Percentiles rank a stretch among this genome's conserved stretches.
phyloP scores from a whole-genome alignment of 1,140 invertebrate species.

The Eumeta japonica region DNA sequence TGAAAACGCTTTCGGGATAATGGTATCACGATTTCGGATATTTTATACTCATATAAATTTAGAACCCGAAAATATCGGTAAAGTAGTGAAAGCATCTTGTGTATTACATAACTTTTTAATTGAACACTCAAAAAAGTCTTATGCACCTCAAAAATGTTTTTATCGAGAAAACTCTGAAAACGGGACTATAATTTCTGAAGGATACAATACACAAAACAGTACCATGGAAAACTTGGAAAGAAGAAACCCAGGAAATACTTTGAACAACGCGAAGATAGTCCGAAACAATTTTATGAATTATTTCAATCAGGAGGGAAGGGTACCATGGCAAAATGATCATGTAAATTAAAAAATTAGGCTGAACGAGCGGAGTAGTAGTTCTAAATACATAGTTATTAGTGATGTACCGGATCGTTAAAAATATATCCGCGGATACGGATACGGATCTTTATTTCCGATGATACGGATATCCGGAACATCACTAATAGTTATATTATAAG shows the following conservation, averaged over 20 bases:
- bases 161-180: conserved; percentile 19
- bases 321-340: conserved; percentile 18
- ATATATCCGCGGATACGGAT: too few relatives aligned
- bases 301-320: conserved; percentile 17
- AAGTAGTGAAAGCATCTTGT: conserved; percentile 13
- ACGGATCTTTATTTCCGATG: too few relatives aligned
- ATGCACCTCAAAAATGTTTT: conserved; percentile 17
- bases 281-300: conserved; percentile 16
- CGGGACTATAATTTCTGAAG: conserved; percentile 13
- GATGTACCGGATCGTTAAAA: too few relatives aligned
- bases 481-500: too few relatives aligned
- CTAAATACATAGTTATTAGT: too few relatives aligned
- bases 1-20: conserved; percentile 13
- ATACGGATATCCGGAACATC: too few relatives aligned
- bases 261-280: conserved; percentile 13
- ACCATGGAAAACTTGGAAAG: conserved; percentile 12
- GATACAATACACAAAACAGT: conserved; percentile 6
- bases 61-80: conserved; percentile 10
- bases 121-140: conserved; percentile 10
- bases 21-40: conserved; percentile 10
- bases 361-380: conserved; percentile 1
- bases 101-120: conserved; percentile 17
- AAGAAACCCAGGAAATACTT: conserved; percentile 12
- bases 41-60: conserved; percentile 13
- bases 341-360: conserved; percentile 7